Evolutionary conservation across 2,888 invertebrate species (phyloP).

Genomic region (Enchytraeus crypticus): DNA sequence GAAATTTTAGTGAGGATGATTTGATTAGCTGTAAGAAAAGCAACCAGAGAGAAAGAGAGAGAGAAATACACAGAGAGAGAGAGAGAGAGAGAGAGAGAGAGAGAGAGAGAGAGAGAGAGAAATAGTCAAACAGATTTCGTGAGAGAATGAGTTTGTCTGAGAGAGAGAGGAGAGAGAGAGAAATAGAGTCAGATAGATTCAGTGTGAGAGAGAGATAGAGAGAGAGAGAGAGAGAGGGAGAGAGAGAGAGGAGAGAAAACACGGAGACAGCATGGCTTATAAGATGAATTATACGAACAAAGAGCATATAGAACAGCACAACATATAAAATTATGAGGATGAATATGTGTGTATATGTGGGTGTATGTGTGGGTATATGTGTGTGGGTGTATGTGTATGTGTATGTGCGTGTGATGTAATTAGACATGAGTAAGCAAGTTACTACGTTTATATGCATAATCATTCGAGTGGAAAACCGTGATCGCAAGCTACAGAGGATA

Average conservation of each 20-base stretch:
- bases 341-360: neutral
- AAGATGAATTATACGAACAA: neutral
- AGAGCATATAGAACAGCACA: neutral
- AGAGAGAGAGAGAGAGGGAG: no score
- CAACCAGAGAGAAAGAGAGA: neutral
- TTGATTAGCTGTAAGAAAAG: no score
- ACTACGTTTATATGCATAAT: no score
- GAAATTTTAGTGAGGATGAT: no score
- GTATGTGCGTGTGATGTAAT: neutral
- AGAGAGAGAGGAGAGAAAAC: neutral
- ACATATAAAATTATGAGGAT: neutral
- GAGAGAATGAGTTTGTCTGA: neutral
- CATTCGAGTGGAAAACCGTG: no score
- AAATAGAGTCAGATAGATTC: neutral
- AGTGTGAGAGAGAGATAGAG: no score
- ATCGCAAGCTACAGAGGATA: no score
- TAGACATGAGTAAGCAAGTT: neutral
- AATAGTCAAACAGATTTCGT: no score
- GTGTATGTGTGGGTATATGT: neutral
- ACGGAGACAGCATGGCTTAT: no score
- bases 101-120: neutral
- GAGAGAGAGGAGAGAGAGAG: neutral
- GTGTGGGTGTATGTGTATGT: neutral
- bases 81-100: neutral
- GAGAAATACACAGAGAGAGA: neutral